Evolutionary conservation across 2,888 invertebrate species (phyloP).

Genomic region (Lamellibrachia columna): DNA sequence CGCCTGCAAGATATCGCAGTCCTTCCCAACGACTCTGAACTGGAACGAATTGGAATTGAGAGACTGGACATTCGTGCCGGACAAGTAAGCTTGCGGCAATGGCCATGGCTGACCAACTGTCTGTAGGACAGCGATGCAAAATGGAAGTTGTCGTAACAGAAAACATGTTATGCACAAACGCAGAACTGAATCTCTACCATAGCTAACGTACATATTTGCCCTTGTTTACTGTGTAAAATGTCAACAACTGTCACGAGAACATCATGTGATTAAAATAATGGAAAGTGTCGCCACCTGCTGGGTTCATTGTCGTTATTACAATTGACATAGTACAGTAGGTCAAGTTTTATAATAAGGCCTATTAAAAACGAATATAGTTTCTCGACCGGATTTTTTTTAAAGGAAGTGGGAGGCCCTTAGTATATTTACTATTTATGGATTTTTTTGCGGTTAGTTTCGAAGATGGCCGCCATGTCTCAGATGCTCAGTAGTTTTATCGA

Average conservation of each 20-base stretch:
- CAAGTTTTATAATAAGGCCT: no score
- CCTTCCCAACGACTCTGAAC: slow-evolving; percentile 53
- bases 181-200: not conserved
- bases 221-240: not conserved
- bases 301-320: not conserved
- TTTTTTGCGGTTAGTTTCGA: no score
- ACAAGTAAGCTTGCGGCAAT: slow-evolving; percentile 38
- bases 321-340: no score
- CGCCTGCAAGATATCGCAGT: slow-evolving; percentile 70
- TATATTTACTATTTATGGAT: no score
- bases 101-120: slow-evolving; percentile 45
- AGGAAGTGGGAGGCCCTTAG: no score
- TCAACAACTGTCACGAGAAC: not conserved
- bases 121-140: slow-evolving; percentile 38
- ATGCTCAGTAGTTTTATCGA: no score
- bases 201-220: not conserved
- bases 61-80: slow-evolving; percentile 18
- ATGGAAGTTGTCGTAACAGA: not conserved
- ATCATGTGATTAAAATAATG: not conserved
- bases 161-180: not conserved
- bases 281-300: not conserved
- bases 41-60: slow-evolving; percentile 40
- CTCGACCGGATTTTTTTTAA: no score
- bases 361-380: no score
- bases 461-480: no score